Conservation (phyloP, 1,140 invertebrate genomes). For the Trichomalopsis sarcophagae region DNA sequence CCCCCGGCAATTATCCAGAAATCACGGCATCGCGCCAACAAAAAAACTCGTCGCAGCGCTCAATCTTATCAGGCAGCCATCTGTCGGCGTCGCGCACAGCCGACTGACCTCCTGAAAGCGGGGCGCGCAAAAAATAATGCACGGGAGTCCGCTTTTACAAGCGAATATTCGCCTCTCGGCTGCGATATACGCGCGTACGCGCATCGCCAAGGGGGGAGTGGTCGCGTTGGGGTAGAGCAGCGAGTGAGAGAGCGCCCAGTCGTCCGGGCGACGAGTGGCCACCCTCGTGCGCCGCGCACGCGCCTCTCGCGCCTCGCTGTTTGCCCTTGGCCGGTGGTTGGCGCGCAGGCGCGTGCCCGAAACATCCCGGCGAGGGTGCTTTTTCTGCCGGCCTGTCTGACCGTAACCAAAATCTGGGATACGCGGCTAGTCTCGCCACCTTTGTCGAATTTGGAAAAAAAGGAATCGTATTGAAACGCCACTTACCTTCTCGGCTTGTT, state of each 20-base stretch:
- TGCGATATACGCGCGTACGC: not conserved
- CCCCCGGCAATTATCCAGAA: not conserved
- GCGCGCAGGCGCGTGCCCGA: constrained; percentile 3
- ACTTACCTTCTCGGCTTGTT: not conserved
- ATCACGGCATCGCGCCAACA: not conserved
- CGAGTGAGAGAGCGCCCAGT: not conserved
- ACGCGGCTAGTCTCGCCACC: too few relatives aligned
- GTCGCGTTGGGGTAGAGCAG: constrained; percentile 22
- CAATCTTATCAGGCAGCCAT: constrained; percentile 42
- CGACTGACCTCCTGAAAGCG: constrained; percentile 22
- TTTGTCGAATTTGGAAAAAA: too few relatives aligned
- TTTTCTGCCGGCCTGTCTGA: too few relatives aligned
- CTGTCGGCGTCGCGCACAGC: constrained; percentile 27
- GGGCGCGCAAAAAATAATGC: not conserved
- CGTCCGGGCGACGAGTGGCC: constrained; percentile 16
- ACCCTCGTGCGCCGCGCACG: constrained; percentile 29
- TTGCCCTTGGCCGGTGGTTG: not conserved
- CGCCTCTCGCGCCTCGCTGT: not conserved
- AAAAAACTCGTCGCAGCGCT: not conserved
- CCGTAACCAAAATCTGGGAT: not conserved
- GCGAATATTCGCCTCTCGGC: not conserved
- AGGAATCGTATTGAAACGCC: not conserved
- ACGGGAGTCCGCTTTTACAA: not conserved
- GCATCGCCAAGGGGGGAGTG: constrained; percentile 22
- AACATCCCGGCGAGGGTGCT: not conserved